Evolutionary conservation across 2,888 invertebrate species (phyloP), one percentile per base, ranked within the genome.

Genomic region (Diaphora mendica): DNA sequence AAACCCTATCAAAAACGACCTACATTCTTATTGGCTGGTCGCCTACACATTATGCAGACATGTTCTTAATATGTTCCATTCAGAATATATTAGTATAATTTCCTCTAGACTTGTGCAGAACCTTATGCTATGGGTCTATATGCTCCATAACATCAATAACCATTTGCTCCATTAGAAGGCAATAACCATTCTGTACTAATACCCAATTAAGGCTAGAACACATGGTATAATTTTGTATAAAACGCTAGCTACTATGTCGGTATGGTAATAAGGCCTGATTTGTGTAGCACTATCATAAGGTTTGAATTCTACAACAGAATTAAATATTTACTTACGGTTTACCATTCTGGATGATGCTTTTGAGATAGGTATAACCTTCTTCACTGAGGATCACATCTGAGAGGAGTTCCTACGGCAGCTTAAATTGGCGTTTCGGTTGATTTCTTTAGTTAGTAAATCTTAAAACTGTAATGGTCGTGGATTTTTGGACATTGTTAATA

Each of bases 181-280:
- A 66, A 72, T 75, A 64, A 70, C 64, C 64, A 70, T 70, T 70
- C 51, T 59, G 26, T 64, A 72, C 72, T 17, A 70, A 76, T 71
- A 68, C 51, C 64, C 69, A 76, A 72, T 76, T 73, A 76, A 71
- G 68, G 71, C 15, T 39, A 48, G 72, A 72, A 71, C 75, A 73
- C 64, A 76, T 72, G 30, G 76, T 70, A 77, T 71, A 71, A 77
- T 83, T 79, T 69, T 62, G 42, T 66, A 76, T 72, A 77, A 77
- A 72, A 71, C 65, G 70, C 65, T 74, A 72, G 76, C 71, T 75
- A 77, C 68, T 72, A 33, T 55, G 39, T 70, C 26, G 85, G 86
- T 89, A 90, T 87, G 88, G 81, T 87, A 90, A 91, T 89, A 86
- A 86, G 89, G 85, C 85, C 83, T 82, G 86, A 82, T 81, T 78